These are phyloP conservation scores for Scomber scombrus DNA, from an alignment of 2,113 vertebrate species.

Conservation along the genomic window DNA sequence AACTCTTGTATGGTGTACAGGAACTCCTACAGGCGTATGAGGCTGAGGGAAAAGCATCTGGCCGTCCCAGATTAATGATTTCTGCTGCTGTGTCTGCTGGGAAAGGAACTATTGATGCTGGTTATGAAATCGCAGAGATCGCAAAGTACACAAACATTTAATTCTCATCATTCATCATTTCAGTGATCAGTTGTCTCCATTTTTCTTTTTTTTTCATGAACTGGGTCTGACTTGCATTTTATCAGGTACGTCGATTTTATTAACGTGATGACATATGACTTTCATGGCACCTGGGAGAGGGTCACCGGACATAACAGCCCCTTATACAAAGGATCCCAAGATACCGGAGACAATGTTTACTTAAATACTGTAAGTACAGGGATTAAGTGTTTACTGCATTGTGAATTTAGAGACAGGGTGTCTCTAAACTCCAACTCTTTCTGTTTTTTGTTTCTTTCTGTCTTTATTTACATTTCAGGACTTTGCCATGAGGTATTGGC, in stretches of 20 bases:
- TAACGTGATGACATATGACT: slow-evolving; percentile 89
- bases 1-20: slow-evolving; percentile 61
- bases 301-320: slow-evolving; percentile 87
- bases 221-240: not conserved
- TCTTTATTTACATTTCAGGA: slow-evolving; percentile 71
- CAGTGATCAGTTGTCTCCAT: not conserved
- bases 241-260: slow-evolving; percentile 86
- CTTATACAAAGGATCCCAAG: slow-evolving; percentile 78
- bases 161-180: not conserved
- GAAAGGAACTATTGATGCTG: slow-evolving; percentile 75
- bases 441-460: not conserved
- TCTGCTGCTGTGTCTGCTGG: slow-evolving; percentile 84
- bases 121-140: slow-evolving; percentile 84
- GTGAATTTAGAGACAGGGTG: not conserved
- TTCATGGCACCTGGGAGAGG: slow-evolving; percentile 82
- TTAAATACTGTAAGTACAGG: slow-evolving; percentile 81
- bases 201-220: slow-evolving; percentile 2
- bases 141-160: slow-evolving; percentile 75
- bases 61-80: slow-evolving; percentile 76
- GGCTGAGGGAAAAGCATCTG: slow-evolving; percentile 70
- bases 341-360: slow-evolving; percentile 56
- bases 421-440: not conserved
- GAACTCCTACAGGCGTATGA: slow-evolving; percentile 82
- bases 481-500: slow-evolving; percentile 85
- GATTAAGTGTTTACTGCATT: not conserved